These are phyloP conservation scores for Anoplius nigerrimus DNA, from an alignment of 2,888 invertebrate genomes.

Conservation along the genomic window DNA sequence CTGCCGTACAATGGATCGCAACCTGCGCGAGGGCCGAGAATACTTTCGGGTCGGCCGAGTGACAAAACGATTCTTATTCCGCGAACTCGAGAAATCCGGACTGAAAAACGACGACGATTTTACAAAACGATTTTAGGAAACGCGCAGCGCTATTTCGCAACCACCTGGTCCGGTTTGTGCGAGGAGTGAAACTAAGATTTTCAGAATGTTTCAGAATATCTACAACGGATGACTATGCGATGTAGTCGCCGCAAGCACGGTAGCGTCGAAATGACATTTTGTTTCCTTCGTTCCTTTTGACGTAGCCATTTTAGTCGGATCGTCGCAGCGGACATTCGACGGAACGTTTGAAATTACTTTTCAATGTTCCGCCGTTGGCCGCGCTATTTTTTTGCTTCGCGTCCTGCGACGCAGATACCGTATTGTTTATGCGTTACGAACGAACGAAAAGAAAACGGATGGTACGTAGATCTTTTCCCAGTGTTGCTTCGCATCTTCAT, in stretches of 20 bases:
- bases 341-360: neutral
- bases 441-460: constrained; percentile 32
- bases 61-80: neutral
- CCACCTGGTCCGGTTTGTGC: no score
- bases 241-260: constrained; percentile 11
- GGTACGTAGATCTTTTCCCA: constrained; percentile 71
- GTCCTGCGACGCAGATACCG: neutral
- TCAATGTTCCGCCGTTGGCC: neutral
- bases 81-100: neutral
- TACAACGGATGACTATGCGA: constrained; percentile 31
- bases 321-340: neutral
- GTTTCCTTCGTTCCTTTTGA: no score
- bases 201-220: constrained; percentile 69
- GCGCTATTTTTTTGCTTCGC: neutral
- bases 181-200: constrained; percentile 43
- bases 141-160: no score
- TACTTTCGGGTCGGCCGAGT: constrained; percentile 1
- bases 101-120: neutral
- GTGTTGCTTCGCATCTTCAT: constrained; percentile 72
- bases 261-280: no score
- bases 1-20: constrained; percentile 2
- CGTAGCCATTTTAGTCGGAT: no score
- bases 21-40: no score
- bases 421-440: neutral
- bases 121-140: no score